A percentile compares a stretch with the other conserved stretches of the same genome.
phyloP scores from a whole-genome alignment of 1,140 invertebrate species.

The Belonocnema kinseyi region DNA sequence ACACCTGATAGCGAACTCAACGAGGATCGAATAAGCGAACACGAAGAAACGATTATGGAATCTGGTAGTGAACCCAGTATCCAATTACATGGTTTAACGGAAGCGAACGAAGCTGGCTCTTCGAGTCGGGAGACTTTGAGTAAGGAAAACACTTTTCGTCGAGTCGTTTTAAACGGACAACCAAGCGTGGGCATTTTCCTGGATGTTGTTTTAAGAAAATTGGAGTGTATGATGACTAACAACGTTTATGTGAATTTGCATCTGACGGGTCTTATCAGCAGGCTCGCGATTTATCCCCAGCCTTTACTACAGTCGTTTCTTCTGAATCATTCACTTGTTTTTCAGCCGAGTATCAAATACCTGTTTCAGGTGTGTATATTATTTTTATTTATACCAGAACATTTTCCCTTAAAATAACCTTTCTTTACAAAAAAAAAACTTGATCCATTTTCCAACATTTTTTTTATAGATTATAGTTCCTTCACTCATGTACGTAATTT shows the following conservation, averaged over 20 bases:
- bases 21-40: conserved; percentile 72
- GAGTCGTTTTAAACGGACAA: conserved; percentile 60
- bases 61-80: conserved; percentile 38
- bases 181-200: conserved; percentile 82
- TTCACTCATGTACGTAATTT: no score
- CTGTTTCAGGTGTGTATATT: conserved; percentile 83
- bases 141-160: conserved; percentile 36
- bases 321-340: conserved; percentile 89
- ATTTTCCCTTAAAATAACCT: background rate
- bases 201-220: conserved; percentile 86
- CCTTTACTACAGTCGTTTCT: conserved; percentile 91
- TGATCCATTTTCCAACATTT: no score
- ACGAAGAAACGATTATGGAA: conserved; percentile 63
- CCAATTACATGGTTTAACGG: conserved; percentile 4
- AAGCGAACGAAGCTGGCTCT: background rate
- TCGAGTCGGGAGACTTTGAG: conserved; percentile 8
- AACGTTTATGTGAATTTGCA: conserved; percentile 92
- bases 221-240: conserved; percentile 91
- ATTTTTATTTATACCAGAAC: conserved; percentile 15
- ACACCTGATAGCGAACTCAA: conserved; percentile 60
- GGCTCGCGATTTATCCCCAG: conserved; percentile 91
- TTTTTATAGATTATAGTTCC: no score
- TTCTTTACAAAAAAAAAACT: no score
- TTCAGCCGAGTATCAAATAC: conserved; percentile 93
- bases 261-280: conserved; percentile 90